Evolutionary conservation across 2,888 invertebrate species (phyloP), one percentile per base, ranked within the genome.

Genomic region (Diploptera punctata): DNA sequence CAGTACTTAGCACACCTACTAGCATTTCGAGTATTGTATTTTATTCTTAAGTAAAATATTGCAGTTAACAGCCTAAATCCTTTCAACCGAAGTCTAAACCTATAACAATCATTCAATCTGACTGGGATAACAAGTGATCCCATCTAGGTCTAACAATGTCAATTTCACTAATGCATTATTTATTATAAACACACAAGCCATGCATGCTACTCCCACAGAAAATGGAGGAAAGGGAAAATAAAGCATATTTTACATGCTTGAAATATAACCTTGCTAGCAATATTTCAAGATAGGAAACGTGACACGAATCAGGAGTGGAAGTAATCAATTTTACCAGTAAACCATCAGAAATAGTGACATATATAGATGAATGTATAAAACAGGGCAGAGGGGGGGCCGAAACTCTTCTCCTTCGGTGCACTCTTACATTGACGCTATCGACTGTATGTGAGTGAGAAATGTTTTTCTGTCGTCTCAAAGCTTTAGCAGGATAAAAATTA

Each of bases 321-420:
- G 57, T 29, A 29, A 57, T 57, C 13, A 57, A 57, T 57, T 57
- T 57, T 29, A 29, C 29, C 52, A 52, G 52, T 52, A 52, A 24
- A 52, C 52, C 57, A 26, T 57, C 57, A 26, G 16, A 24, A 57
- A 29, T 29, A n/a, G 57, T 57, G 57, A 29, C 57, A 57, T 29
- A 57, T 57, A 57, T 57, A 57, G 57, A 57, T 57, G 57, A 57
- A 57, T 57, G 57, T 57, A 57, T 57, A 57, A 57, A 57, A 26
- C n/a, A 29, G n/a, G 26, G 31, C 7, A 38, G 38, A 38, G 38
- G 38, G 38, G 1, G 52, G 24, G 24, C 4, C 21, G 21, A 3
- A 24, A 52, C 0, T 13, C 18, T 10, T n/a, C n/a, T n/a, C n/a
- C n/a, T n/a, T n/a, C n/a, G n/a, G n/a, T n/a, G n/a, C n/a, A n/a